Evolutionary conservation across 2,113 vertebrate species (phyloP).

Genomic region (Anoura caudifer): DNA sequence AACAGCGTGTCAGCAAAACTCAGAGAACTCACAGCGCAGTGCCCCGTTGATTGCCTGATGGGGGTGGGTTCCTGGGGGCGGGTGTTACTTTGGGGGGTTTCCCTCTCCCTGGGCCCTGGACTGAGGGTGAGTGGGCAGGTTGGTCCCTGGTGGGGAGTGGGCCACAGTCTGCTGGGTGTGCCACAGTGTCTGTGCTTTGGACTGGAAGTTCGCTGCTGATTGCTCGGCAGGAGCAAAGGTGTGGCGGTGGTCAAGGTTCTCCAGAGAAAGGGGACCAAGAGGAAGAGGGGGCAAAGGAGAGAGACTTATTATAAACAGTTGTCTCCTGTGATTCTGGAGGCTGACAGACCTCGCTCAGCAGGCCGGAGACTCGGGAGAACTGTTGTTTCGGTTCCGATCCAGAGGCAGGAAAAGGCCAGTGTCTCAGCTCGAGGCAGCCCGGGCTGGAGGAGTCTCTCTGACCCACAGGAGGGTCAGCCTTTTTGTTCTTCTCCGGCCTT

Average conservation of each 20-base stretch:
- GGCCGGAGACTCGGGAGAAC: too few species aligned
- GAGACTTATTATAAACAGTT: not conserved
- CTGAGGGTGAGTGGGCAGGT: too few species aligned
- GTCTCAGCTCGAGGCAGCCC: not conserved
- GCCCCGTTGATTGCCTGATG: too few species aligned
- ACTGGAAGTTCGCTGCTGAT: too few species aligned
- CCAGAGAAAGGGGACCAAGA: not conserved
- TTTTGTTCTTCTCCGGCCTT: not conserved
- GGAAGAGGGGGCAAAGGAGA: too few species aligned
- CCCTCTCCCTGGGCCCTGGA: too few species aligned
- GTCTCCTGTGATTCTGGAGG: not conserved
- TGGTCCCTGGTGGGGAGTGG: too few species aligned
- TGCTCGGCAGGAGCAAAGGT: not conserved
- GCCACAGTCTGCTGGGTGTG: too few species aligned
- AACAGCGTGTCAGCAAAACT: not conserved
- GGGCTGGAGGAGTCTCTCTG: not conserved
- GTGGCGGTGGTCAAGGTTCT: too few species aligned
- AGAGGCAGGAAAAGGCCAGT: not conserved
- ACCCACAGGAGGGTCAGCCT: not conserved
- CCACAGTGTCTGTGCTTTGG: too few species aligned
- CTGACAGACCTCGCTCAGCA: not conserved
- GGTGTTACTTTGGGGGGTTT: too few species aligned
- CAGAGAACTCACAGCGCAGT: not conserved
- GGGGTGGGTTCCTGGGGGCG: too few species aligned
- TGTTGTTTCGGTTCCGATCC: not conserved